Evolutionary conservation across 2,888 invertebrate genomes (phyloP), one percentile per base, ranked within the genome.

Genomic region (Phanerotoma sp.): DNA sequence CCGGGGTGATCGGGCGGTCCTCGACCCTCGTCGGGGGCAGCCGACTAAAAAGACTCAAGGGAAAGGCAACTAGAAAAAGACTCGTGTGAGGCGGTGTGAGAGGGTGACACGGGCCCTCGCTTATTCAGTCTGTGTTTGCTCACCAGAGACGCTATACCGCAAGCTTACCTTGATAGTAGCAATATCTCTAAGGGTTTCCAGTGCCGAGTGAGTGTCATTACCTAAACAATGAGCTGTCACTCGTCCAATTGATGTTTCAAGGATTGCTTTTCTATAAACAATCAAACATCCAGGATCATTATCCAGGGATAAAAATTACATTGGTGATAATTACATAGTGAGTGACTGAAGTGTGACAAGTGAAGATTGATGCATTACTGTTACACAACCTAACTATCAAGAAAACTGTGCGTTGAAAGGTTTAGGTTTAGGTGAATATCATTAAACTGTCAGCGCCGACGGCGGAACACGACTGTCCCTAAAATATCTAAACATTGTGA

Each of bases 101-200:
- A 72, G 72, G 69, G 68, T 69, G 70, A 68, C 69, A 72, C 66
- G 64, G 64, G 66, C 62, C 65, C 72, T 69, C 65, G 71, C 66
- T 72, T n/a, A n/a, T n/a, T 71, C 76, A 76, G 76, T 76, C 73
- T 72, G 74, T 73, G 74, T 75, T 76, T 69, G 74, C 70, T 75
- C 74, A 76, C 70, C 72, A 73, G 71, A 74, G 74, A 73, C 70
- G 70, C 62, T 56, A 51, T 56, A 64, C 69, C 62, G 51, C 20
- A 35, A 9, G 25, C 18, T 18, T 18, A 20, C 20, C 38, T 5
- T 38, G 18, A 4, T 18, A 18, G 18, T 38, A 16, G 20, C n/a
- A n/a, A n/a, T n/a, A n/a, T 38, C 20, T 20, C 16, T 18, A 16
- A 18, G 18, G 11, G 20, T 38, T n/a, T 20, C 38, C 20, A 18